phyloP scores from a whole-genome alignment of 2,888 invertebrate genomes.

The Ectemnius continuus region DNA sequence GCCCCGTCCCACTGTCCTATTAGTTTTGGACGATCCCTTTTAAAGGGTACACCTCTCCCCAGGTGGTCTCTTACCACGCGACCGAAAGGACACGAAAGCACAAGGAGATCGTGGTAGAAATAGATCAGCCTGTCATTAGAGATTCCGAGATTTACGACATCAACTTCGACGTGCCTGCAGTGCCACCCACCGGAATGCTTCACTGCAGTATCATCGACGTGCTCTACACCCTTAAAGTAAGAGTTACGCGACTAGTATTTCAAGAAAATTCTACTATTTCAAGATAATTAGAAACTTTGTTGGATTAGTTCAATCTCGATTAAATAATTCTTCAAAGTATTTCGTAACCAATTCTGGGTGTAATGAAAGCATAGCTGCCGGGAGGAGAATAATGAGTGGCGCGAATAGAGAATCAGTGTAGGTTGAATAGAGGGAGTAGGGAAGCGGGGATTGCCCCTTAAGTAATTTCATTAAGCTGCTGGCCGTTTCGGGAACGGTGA shows the following conservation, averaged over 20 bases:
- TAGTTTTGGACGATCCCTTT: conserved; percentile 1
- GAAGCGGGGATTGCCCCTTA: background rate
- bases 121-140: conserved; percentile 64
- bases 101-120: conserved; percentile 71
- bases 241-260: conserved; percentile 1
- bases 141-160: conserved; percentile 57
- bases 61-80: conserved; percentile 70
- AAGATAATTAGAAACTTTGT: too few relatives aligned
- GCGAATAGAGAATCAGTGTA: too few relatives aligned
- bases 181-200: conserved; percentile 73
- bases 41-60: conserved; percentile 23
- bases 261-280: too few relatives aligned
- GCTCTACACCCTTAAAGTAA: conserved; percentile 70
- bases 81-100: conserved; percentile 68
- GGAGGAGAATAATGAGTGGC: too few relatives aligned
- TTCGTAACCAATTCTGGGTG: too few relatives aligned
- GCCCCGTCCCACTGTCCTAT: background rate
- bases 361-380: too few relatives aligned
- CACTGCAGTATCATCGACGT: conserved; percentile 74
- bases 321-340: too few relatives aligned
- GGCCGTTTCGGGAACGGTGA: background rate
- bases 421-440: too few relatives aligned
- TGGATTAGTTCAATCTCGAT: too few relatives aligned
- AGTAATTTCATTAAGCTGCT: conserved; percentile 6
- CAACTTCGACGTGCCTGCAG: conserved; percentile 70